Percentiles rank a stretch among this genome's conserved stretches.
Conservation (phyloP, 2,113 vertebrate genomes). For the Ahaetulla prasina region DNA sequence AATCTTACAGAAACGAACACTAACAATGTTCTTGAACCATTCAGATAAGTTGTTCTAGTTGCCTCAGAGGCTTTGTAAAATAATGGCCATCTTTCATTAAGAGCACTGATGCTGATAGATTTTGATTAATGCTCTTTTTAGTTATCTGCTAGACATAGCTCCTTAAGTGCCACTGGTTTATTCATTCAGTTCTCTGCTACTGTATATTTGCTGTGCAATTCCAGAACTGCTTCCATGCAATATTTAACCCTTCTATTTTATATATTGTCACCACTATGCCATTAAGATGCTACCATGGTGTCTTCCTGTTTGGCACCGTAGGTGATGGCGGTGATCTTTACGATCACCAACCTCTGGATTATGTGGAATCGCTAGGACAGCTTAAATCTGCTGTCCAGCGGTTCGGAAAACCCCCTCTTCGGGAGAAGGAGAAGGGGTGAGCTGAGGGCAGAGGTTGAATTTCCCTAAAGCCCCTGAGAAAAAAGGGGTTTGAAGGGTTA, state of each 20-base stretch:
- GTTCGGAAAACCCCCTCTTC: no score
- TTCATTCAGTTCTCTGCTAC: neutral
- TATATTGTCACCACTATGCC: neutral
- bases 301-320: no score
- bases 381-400: no score
- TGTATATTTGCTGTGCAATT: conserved; percentile 8
- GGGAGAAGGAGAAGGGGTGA: no score
- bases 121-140: conserved; percentile 2
- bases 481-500: no score
- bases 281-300: no score
- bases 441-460: no score
- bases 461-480: no score
- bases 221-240: neutral
- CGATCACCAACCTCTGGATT: no score
- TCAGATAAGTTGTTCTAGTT: neutral
- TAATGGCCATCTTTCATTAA: neutral
- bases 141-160: neutral
- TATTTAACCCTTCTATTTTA: neutral
- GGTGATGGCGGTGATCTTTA: no score
- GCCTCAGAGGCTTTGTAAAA: neutral
- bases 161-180: neutral
- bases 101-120: neutral
- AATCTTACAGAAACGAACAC: neutral
- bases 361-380: no score
- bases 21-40: neutral